phyloP scores from a whole-genome alignment of 2,888 invertebrate genomes.

The Chironomus riparius region DNA sequence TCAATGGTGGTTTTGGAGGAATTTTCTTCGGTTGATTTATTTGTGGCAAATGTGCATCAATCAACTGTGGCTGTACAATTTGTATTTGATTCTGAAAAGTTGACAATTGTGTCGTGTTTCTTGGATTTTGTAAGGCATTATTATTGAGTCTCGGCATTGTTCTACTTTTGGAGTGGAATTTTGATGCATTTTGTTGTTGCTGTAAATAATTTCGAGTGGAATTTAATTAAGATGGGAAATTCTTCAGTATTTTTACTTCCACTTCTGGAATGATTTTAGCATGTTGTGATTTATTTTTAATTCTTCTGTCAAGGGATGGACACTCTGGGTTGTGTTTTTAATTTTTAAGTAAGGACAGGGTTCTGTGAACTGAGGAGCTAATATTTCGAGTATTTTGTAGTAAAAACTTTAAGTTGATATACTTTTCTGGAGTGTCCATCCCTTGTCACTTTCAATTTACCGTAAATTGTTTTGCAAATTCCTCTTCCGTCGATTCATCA shows the following conservation, averaged over 20 bases:
- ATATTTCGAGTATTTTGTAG: too few relatives aligned
- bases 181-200: not conserved
- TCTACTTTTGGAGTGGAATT: not conserved
- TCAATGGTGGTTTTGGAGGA: slow-evolving; percentile 8
- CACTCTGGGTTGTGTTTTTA: too few relatives aligned
- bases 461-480: not conserved
- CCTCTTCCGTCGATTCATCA: slow-evolving; percentile 10
- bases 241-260: not conserved
- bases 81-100: too few relatives aligned
- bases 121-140: not conserved
- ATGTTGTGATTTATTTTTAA: too few relatives aligned
- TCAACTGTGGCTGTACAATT: not conserved
- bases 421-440: not conserved
- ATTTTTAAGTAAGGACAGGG: too few relatives aligned
- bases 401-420: too few relatives aligned
- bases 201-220: not conserved
- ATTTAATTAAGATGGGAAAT: not conserved
- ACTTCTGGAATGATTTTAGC: not conserved
- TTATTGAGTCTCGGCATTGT: slow-evolving; percentile 18
- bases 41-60: not conserved
- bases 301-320: too few relatives aligned
- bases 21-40: not conserved
- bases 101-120: too few relatives aligned
- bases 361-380: too few relatives aligned
- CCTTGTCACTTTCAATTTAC: not conserved